A percentile compares a stretch with the other conserved stretches of the same genome.
Evolutionary conservation across 2,888 invertebrate species (phyloP).

Genomic region (Heliconius erato): DNA sequence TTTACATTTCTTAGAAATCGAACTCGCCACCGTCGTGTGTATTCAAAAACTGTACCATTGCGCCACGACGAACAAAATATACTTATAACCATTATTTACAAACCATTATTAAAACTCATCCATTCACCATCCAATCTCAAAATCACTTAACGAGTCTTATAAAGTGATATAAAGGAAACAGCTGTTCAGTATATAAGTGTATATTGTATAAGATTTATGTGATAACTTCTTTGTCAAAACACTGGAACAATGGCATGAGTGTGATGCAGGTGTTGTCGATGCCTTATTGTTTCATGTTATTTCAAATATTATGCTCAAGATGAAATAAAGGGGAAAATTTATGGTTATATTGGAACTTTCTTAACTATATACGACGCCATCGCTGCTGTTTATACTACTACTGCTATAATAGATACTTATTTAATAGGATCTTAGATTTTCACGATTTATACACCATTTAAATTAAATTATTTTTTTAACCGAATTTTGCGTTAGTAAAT

Average conservation of each 20-base stretch:
- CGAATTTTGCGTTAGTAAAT: too few species aligned
- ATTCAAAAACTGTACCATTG: background rate
- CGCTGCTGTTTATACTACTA: too few species aligned
- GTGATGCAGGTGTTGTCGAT: constrained; percentile 47
- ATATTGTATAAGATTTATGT: constrained; percentile 51
- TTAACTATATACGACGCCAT: background rate
- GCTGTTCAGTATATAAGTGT: constrained; percentile 27
- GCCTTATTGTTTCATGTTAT: constrained; percentile 48
- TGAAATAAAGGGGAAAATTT: constrained; percentile 26
- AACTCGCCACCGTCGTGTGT: background rate
- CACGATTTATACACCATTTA: too few species aligned
- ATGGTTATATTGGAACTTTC: background rate
- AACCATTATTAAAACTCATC: background rate
- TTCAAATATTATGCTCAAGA: constrained; percentile 44
- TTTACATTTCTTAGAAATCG: too few species aligned
- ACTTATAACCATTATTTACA: background rate
- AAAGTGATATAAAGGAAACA: constrained; percentile 31
- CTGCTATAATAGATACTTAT: too few species aligned
- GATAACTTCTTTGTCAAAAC: constrained; percentile 63
- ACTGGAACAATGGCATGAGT: constrained; percentile 55
- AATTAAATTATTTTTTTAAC: too few species aligned
- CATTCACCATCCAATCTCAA: constrained; percentile 11
- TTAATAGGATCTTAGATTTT: too few species aligned
- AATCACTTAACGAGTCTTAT: constrained; percentile 28
- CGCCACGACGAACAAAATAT: background rate